Evolutionary conservation across 1,140 invertebrate genomes (phyloP), one percentile per base, ranked within the genome.

Genomic region (Drosophila saltans): DNA sequence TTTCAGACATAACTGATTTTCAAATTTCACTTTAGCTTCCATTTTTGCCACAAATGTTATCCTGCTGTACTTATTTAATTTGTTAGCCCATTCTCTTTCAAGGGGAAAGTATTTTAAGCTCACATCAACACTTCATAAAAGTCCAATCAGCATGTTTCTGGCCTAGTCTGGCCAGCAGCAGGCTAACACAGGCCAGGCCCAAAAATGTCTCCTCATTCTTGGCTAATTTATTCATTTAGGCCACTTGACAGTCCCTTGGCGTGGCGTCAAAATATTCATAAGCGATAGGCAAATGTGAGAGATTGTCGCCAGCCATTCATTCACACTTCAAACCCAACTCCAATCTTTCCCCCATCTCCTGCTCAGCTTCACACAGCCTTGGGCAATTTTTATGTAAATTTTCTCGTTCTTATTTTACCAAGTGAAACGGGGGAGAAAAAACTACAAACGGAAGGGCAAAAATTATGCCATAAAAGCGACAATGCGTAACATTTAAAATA

Each of bases 381-480:
- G 64, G 66, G 56, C 72, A 80, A 88, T 88, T 83, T 86, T 88
- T 86, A 86, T 86, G 83, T 77, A 88, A 88, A 86, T 85, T 55
- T 28, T 8, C 26, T 36, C 10, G 3, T 2, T 11, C 16, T 26
- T 7, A 36, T 52, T 52, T 26, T 26, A 52, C 45, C 45, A 52
- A 6, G 52, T 28, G 36, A 26, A n/a, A 59, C 36, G 58, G 41
- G 33, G 28, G 28, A 30, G 28, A 30, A 30, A 64, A 73, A 88
- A 83, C 80, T 80, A 84, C 73, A 78, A 89, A 73, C 69, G 64
- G 76, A 33, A 52, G 2, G 16, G 58, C 69, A 56, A 72, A 73
- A 86, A 86, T 83, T 67, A 60, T 72, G 69, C 70, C 70, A 88
- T 86, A 86, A 86, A 88, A 89, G 60, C 72, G 83, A 82, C 68